Base-by-base conservation (phyloP, 2,888 invertebrate genomes). In the Cheilosia grossa region DNA sequence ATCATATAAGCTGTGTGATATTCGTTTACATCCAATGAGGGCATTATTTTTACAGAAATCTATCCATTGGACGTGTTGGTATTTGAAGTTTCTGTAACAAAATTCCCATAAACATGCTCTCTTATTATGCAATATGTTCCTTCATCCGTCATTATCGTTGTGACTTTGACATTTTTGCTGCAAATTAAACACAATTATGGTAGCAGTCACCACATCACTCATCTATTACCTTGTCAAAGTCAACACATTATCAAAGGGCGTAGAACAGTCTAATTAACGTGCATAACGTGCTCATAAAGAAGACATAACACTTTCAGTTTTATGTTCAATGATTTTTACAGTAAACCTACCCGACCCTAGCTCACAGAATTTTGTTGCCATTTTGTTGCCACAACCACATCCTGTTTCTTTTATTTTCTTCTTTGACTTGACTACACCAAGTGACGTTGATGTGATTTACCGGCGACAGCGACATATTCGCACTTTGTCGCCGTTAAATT, bases 391-490 rank as follows among this genome's bases (percentile, higher is more conserved):
- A 49, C 9, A 33, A 47, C 59, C 59, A 67, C 74, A 58, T 72
- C 51, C 53, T 70, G 33, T 6, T 33, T 42, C n/a, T 53, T 51
- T 42, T 33, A 51, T 24, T 42, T 33, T 21, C 4, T 61, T n/a
- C 17, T 13, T 61, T 30, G 17, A 4, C 9, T 24, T 64, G 37
- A 33, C 73, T 47, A 44, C 74, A 49, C 30, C 49, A 49, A 40
- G 37, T 61, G 70, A 73, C 44, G 67, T 63, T 79, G 67, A 69
- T 63, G 67, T 79, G 73, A 63, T 78, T 58, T 73, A 78, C 66
- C 47, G 49, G 21, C 64, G 64, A 47, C 82, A 63, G 42, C 67
- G 56, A 66, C 24, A n/a, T n/a, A n/a, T n/a, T 69, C 47, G 53
- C 67, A 80, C 74, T 63, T 54, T 53, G 54, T 66, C 49, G 27